These are phyloP conservation scores for Podabrus alpinus DNA, from an alignment of 2,888 invertebrate species.

Conservation along the genomic window DNA sequence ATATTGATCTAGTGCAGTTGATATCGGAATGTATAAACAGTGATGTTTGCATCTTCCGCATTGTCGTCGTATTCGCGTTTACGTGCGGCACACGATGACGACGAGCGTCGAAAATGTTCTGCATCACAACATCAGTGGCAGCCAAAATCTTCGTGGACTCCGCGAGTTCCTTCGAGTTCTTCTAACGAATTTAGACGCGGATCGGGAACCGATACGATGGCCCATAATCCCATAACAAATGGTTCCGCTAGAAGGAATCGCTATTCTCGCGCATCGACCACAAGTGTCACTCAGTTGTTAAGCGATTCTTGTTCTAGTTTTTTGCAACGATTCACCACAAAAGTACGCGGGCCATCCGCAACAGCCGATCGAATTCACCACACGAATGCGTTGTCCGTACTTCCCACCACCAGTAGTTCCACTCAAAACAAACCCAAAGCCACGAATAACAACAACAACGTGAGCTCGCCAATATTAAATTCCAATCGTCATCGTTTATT, in stretches of 20 bases:
- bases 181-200: constrained; percentile 31
- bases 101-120: constrained; percentile 35
- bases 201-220: constrained; percentile 37
- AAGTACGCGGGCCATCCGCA: constrained; percentile 76
- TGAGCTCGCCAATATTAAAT: constrained; percentile 48
- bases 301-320: constrained; percentile 87
- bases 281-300: constrained; percentile 83
- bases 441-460: constrained; percentile 14
- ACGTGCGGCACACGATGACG: constrained; percentile 48
- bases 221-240: constrained; percentile 44
- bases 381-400: constrained; percentile 5
- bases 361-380: constrained; percentile 19
- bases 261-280: constrained; percentile 77
- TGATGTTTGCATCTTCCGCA: constrained; percentile 37
- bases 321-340: constrained; percentile 76
- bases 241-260: constrained; percentile 64
- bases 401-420: not conserved
- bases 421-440: not conserved
- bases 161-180: constrained; percentile 31
- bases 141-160: constrained; percentile 30
- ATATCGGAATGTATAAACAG: constrained; percentile 12
- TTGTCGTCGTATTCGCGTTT: constrained; percentile 49
- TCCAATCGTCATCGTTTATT: constrained; percentile 67
- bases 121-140: constrained; percentile 24
- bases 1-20: not conserved